Evolutionary conservation across 2,797 vertebrate genomes (phyloP).

Genomic region (Rhinogobio ventralis): DNA sequence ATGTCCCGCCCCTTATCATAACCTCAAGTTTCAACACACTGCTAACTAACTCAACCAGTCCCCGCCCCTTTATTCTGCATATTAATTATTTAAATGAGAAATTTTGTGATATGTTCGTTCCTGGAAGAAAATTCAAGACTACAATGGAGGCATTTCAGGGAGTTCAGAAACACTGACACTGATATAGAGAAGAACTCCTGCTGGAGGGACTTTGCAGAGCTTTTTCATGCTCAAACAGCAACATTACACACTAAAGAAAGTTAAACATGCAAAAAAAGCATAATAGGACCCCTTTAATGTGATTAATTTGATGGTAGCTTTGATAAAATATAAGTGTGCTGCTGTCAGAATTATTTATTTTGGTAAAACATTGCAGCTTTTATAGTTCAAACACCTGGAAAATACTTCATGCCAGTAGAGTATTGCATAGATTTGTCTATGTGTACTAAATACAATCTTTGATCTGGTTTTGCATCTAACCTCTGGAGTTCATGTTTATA

Average conservation of each 20-base stretch:
- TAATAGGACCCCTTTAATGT: neutral
- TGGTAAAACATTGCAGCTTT: neutral
- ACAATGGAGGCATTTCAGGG: no score
- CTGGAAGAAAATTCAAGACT: neutral
- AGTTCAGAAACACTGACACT: neutral
- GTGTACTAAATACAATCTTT: constrained; percentile 1
- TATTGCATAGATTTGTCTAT: neutral
- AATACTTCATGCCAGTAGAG: neutral
- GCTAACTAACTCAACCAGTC: no score
- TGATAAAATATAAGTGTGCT: neutral
- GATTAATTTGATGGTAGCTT: neutral
- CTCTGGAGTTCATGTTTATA: constrained; percentile 26
- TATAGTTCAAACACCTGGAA: neutral
- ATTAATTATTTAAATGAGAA: neutral
- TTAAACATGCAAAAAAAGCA: neutral
- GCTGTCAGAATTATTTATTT: neutral
- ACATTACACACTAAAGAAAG: neutral
- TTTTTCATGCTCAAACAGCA: neutral
- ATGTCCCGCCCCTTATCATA: no score
- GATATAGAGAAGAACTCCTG: neutral
- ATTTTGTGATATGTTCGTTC: neutral
- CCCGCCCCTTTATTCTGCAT: no score
- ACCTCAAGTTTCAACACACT: no score
- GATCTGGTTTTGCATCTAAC: neutral
- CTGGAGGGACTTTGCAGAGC: neutral